Percentiles rank a stretch among this genome's conserved stretches.
Conservation (phyloP, 2,113 vertebrate species). For the Leptocoma aspasia region DNA sequence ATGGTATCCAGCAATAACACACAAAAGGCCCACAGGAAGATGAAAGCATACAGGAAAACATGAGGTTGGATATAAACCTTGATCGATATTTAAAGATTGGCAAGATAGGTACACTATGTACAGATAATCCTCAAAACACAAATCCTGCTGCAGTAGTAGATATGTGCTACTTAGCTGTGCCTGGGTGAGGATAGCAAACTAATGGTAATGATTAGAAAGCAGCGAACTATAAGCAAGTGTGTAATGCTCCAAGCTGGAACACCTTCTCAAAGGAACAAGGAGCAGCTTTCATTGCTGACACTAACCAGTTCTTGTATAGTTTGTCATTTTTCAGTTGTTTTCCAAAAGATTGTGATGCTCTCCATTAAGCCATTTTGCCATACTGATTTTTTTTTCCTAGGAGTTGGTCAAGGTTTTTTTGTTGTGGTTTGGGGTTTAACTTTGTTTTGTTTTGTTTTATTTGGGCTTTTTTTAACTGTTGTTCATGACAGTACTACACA, state of each 20-base stretch:
- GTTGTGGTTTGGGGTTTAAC: not conserved
- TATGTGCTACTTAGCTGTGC: not conserved
- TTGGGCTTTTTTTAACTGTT: not conserved
- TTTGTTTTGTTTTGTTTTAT: not conserved
- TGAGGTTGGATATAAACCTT: not conserved
- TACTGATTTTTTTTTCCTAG: not conserved
- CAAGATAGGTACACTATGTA: not conserved
- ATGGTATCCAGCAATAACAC: not conserved
- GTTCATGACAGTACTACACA: not conserved
- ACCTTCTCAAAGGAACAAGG: not conserved
- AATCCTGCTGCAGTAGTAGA: not conserved
- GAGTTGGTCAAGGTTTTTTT: fast-evolving
- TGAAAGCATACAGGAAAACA: not conserved
- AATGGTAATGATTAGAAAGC: not conserved
- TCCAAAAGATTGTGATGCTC: not conserved
- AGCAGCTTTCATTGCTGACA: not conserved
- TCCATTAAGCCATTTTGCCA: not conserved
- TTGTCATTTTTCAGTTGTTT: not conserved
- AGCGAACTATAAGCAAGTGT: not conserved
- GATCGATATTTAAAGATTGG: not conserved
- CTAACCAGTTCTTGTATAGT: not conserved
- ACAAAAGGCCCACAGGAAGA: not conserved
- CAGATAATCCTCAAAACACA: not conserved
- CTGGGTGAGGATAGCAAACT: not conserved
- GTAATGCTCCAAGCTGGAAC: not conserved